These are phyloP conservation scores for Fregata magnificens DNA, from an alignment of 2,113 vertebrate species.

Conservation along the genomic window DNA sequence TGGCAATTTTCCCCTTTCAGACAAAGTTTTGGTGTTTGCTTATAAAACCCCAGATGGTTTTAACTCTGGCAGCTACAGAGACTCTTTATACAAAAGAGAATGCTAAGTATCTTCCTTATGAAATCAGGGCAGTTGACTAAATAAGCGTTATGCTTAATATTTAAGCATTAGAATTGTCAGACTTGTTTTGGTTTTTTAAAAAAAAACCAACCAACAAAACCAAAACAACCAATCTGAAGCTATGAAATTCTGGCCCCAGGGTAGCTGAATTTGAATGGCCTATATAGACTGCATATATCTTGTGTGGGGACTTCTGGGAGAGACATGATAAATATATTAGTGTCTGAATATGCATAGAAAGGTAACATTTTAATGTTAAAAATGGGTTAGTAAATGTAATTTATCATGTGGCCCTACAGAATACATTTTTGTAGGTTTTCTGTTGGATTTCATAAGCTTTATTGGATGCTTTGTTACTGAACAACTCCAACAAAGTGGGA, in stretches of 20 bases:
- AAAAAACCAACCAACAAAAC: background rate
- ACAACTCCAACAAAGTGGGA: background rate
- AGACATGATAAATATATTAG: too few species aligned
- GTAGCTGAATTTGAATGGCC: background rate
- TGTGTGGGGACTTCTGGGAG: background rate
- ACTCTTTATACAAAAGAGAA: background rate
- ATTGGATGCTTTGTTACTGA: background rate
- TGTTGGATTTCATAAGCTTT: background rate
- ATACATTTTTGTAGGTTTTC: background rate
- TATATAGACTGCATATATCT: fast-evolving
- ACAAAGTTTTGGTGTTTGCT: background rate
- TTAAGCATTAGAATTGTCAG: background rate
- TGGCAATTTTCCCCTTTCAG: background rate
- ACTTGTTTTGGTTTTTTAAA: background rate
- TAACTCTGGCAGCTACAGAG: background rate
- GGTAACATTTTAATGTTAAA: background rate
- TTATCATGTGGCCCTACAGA: background rate
- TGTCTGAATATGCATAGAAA: background rate
- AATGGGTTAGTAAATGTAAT: background rate
- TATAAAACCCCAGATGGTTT: background rate
- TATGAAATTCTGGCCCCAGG: background rate
- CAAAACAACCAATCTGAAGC: background rate
- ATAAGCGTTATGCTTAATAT: background rate
- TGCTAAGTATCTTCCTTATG: background rate
- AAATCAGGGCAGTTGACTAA: background rate